These are phyloP conservation scores for Musca vetustissima DNA, from an alignment of 1,140 invertebrate genomes.

Conservation along the genomic window DNA sequence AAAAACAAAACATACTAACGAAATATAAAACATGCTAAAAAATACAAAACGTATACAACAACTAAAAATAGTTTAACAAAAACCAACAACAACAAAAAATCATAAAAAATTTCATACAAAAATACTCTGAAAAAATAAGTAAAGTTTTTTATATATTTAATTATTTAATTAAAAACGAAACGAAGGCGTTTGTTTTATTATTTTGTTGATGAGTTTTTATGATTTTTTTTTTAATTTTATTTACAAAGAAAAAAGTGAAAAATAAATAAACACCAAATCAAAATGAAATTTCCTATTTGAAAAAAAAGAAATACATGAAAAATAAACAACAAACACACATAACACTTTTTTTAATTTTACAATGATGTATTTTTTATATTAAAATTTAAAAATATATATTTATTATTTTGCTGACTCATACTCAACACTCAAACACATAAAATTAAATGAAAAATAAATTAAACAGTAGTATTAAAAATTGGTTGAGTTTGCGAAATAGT, in stretches of 20 bases:
- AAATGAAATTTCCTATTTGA: slow-evolving; percentile 32
- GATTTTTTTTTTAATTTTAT: slow-evolving; percentile 24
- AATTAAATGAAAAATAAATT: slow-evolving; percentile 32
- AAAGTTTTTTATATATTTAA: not conserved
- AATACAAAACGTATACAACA: slow-evolving; percentile 42
- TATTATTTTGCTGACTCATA: slow-evolving; percentile 47
- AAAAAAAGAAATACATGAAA: slow-evolving; percentile 15
- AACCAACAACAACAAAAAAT: too few species aligned
- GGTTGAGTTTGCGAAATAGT: not conserved
- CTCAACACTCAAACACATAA: slow-evolving; percentile 12
- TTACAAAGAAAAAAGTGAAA: slow-evolving; percentile 12
- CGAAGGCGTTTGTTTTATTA: not conserved
- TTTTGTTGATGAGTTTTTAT: slow-evolving; percentile 12
- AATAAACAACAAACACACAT: not conserved
- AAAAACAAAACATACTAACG: slow-evolving; percentile 22
- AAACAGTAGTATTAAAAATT: not conserved
- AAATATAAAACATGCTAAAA: slow-evolving; percentile 36
- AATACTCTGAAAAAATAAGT: slow-evolving; percentile 5
- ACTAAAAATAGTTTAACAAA: slow-evolving; percentile 15
- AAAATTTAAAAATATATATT: slow-evolving; percentile 33
- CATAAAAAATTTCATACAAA: slow-evolving; percentile 26
- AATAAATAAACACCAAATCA: slow-evolving; percentile 34
- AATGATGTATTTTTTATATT: too few species aligned
- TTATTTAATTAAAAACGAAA: too few species aligned
- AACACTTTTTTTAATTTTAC: too few species aligned